Conservation (phyloP, 2,888 invertebrate genomes). For the Thalpophila matura region DNA sequence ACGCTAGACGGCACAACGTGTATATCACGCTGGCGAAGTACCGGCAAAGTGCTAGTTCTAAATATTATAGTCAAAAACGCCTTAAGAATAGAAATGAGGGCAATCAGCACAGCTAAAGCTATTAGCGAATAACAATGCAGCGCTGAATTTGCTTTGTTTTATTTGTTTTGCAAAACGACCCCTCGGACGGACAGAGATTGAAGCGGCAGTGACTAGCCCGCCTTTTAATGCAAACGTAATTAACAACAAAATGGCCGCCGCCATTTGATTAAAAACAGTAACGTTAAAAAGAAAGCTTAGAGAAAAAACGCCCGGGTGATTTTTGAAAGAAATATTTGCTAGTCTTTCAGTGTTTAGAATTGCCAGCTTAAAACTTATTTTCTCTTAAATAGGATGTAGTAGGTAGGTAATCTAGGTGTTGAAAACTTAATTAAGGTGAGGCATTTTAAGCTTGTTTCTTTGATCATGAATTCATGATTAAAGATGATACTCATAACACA, state of each 20-base stretch:
- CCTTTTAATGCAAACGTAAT: slow-evolving; percentile 44
- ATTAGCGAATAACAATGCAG: slow-evolving; percentile 47
- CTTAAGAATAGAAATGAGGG: slow-evolving; percentile 27
- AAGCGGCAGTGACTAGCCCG: slow-evolving; percentile 15
- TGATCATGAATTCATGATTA: neutral
- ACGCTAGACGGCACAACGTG: no score
- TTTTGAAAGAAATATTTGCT: slow-evolving; percentile 7
- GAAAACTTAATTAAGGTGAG: neutral
- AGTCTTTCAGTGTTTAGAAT: slow-evolving; percentile 7
- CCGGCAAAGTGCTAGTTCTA: no score
- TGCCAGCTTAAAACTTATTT: neutral
- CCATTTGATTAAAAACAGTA: slow-evolving; percentile 34
- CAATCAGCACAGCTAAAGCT: slow-evolving; percentile 27
- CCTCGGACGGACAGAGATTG: slow-evolving; percentile 17
- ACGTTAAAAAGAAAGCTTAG: slow-evolving; percentile 21
- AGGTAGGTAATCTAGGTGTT: neutral
- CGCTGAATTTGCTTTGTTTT: slow-evolving; percentile 29
- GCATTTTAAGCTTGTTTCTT: neutral
- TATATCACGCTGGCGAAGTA: no score
- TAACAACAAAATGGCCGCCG: slow-evolving; percentile 23
- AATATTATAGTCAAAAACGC: slow-evolving; percentile 4
- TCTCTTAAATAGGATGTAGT: neutral
- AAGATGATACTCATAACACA: neutral
- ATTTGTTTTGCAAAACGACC: slow-evolving; percentile 22
- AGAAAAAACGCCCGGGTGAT: slow-evolving; percentile 13